These are phyloP conservation scores for Hybognathus amarus DNA, from an alignment of 2,797 vertebrate genomes.

Conservation along the genomic window DNA sequence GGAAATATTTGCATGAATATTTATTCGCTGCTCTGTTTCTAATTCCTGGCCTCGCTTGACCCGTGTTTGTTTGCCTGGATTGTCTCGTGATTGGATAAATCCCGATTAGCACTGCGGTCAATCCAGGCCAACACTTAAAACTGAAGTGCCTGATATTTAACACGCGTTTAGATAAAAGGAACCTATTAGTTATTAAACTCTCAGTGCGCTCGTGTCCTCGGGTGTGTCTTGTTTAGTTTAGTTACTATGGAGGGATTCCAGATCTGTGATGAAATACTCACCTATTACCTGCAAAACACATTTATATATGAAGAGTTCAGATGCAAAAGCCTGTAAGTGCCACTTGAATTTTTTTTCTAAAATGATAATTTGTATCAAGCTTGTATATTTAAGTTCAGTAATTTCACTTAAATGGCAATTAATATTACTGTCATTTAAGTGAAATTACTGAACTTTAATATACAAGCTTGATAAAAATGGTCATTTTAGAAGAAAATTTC, in stretches of 20 bases:
- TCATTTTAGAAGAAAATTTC: too few relatives aligned
- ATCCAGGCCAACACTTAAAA: constrained; percentile 22
- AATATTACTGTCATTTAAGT: too few relatives aligned
- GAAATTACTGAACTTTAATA: too few relatives aligned
- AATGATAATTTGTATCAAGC: too few relatives aligned
- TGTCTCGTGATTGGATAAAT: constrained; percentile 5
- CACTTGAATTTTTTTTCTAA: too few relatives aligned
- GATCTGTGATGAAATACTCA: not conserved
- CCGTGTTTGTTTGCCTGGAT: constrained; percentile 9
- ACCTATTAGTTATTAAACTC: not conserved
- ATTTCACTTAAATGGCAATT: too few relatives aligned
- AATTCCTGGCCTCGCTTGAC: not conserved
- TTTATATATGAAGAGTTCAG: too few relatives aligned
- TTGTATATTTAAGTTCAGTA: too few relatives aligned
- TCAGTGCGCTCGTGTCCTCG: not conserved
- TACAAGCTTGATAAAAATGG: too few relatives aligned
- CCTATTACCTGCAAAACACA: not conserved
- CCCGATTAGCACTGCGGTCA: not conserved
- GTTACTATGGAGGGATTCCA: not conserved
- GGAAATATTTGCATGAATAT: too few relatives aligned
- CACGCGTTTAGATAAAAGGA: not conserved
- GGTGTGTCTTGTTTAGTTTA: not conserved
- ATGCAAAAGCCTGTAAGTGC: too few relatives aligned
- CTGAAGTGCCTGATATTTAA: not conserved
- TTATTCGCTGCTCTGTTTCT: not conserved